Evolutionary conservation across 2,797 vertebrate species (phyloP).

Genomic region (Hyperoplus immaculatus): DNA sequence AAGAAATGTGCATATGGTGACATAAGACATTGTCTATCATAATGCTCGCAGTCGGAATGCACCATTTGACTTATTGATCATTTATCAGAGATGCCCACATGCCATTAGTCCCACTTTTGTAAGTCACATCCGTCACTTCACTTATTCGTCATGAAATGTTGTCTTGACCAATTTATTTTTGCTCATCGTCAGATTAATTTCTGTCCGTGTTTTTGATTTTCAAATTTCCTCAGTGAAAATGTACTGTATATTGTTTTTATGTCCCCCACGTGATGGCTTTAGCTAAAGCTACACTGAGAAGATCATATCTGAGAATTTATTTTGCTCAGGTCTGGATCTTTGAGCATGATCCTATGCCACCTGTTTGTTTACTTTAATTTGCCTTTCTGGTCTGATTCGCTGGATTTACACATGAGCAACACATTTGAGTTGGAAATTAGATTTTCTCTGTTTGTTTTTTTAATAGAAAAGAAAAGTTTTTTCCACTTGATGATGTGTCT

Average conservation of each 20-base stretch:
- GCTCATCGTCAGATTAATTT: conserved; percentile 31
- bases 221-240: background rate
- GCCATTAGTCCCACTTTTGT: conserved; percentile 10
- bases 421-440: background rate
- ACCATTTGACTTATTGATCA: background rate
- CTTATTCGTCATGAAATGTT: conserved; percentile 5
- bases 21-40: conserved; percentile 38
- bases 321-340: conserved; percentile 16
- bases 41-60: conserved; percentile 46
- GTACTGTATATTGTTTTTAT: background rate
- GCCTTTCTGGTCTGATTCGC: conserved; percentile 47
- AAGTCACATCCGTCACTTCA: conserved; percentile 10
- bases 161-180: conserved; percentile 15
- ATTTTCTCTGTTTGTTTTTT: conserved; percentile 5
- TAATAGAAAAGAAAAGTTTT: background rate
- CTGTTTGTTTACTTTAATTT: conserved; percentile 62
- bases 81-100: background rate
- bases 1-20: conserved; percentile 22
- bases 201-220: conserved; percentile 37
- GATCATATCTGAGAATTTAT: background rate
- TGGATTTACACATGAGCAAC: conserved; percentile 64
- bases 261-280: background rate
- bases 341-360: conserved; percentile 27
- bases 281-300: background rate
- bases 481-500: conserved; percentile 16